These are phyloP conservation scores for Ornithoptera alexandrae DNA, from an alignment of 2,888 invertebrate genomes.

Conservation along the genomic window DNA sequence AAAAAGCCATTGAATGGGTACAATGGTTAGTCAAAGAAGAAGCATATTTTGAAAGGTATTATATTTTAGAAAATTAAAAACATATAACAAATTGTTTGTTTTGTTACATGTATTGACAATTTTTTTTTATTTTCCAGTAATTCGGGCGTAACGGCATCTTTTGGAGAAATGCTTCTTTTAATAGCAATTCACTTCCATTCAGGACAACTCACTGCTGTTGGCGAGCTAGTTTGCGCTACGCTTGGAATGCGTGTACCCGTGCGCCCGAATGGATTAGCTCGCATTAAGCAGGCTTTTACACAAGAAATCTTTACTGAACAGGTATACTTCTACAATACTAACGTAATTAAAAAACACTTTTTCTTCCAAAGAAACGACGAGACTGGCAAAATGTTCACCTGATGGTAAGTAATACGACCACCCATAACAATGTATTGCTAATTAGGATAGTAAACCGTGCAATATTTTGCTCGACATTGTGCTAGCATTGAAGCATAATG, in stretches of 20 bases:
- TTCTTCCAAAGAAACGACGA: too few species aligned
- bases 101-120: background rate
- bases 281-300: conserved; percentile 96
- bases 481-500: too few species aligned
- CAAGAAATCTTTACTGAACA: conserved; percentile 98
- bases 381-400: too few species aligned
- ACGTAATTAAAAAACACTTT: background rate
- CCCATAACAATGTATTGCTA: too few species aligned
- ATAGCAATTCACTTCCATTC: conserved; percentile 99
- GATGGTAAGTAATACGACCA: too few species aligned
- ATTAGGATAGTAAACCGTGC: too few species aligned
- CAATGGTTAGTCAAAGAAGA: conserved; percentile 96
- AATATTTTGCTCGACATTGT: too few species aligned
- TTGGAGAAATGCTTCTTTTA: conserved; percentile 96
- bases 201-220: conserved; percentile 94
- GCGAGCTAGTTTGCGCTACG: conserved; percentile 95
- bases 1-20: conserved; percentile 94
- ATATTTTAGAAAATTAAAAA: background rate
- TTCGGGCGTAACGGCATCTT: conserved; percentile 91
- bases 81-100: background rate
- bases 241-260: conserved; percentile 96
- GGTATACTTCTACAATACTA: conserved; percentile 55
- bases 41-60: conserved; percentile 89
- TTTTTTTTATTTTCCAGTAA: conserved; percentile 68
- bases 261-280: conserved; percentile 90